Evolutionary conservation across 2,113 vertebrate genomes (phyloP).

Genomic region (Oreochromis spilurus): DNA sequence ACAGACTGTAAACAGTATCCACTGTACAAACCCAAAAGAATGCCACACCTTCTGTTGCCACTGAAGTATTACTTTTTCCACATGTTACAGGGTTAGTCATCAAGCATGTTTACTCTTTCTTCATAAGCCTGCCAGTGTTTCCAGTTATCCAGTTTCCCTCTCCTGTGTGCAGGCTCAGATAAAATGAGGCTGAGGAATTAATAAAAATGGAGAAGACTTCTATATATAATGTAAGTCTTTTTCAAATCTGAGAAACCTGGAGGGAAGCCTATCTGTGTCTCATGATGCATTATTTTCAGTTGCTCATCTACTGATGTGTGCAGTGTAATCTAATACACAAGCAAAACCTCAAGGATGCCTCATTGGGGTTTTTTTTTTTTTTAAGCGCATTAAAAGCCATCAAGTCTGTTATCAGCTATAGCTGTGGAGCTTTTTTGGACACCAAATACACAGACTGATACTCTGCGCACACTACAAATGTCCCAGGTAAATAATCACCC

Average conservation of each 20-base stretch:
- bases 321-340: background rate
- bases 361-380: fast-evolving
- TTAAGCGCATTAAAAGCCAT: background rate
- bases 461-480: background rate
- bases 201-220: background rate
- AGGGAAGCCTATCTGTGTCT: background rate
- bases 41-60: background rate
- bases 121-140: background rate
- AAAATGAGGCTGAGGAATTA: background rate
- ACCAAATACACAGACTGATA: background rate
- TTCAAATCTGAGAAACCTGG: background rate
- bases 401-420: background rate
- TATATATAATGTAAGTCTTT: background rate
- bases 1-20: background rate
- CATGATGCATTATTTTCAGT: background rate
- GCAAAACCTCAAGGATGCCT: background rate
- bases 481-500: background rate
- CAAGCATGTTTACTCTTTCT: background rate
- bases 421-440: background rate
- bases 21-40: background rate
- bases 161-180: background rate
- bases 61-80: background rate
- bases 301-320: background rate
- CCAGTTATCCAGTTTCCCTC: background rate
- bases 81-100: background rate